phyloP scores from a whole-genome alignment of 1,140 invertebrate species.

The Diorhabda sublineata region DNA sequence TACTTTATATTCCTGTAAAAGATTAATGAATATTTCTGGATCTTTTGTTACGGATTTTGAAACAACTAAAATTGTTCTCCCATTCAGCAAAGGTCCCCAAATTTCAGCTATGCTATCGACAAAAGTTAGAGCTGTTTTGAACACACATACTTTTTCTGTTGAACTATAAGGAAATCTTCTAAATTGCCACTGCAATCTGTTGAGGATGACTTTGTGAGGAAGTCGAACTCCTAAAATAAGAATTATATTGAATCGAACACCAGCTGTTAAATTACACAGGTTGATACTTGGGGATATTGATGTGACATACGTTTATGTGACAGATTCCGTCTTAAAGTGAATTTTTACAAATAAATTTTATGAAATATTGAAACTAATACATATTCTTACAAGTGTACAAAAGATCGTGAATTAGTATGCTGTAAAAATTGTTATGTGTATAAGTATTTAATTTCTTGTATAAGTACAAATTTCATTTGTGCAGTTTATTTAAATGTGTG shows the following conservation, averaged over 20 bases:
- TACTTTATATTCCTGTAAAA: slow-evolving; percentile 67
- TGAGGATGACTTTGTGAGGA: slow-evolving; percentile 72
- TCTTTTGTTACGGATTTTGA: slow-evolving; percentile 67
- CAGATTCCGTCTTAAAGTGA: no score
- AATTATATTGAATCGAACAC: neutral
- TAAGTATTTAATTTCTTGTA: no score
- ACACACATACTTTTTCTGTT: slow-evolving; percentile 67
- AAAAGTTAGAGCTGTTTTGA: slow-evolving; percentile 85
- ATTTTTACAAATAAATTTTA: no score
- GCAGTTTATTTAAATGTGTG: no score
- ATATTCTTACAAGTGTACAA: no score
- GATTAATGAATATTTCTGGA: slow-evolving; percentile 64
- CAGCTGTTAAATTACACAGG: no score
- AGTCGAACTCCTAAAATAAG: slow-evolving; percentile 65
- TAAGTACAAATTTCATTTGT: no score
- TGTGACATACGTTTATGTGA: no score
- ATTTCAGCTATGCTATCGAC: slow-evolving; percentile 84
- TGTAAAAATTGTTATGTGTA: no score
- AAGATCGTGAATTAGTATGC: no score
- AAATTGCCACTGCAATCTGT: slow-evolving; percentile 83
- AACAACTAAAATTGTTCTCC: slow-evolving; percentile 64
- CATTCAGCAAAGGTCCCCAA: slow-evolving; percentile 76
- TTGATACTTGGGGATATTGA: no score
- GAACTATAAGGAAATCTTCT: slow-evolving; percentile 63
- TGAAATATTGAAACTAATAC: no score